phyloP scores from a whole-genome alignment of 1,140 invertebrate genomes.

The Aphidius gifuensis region DNA sequence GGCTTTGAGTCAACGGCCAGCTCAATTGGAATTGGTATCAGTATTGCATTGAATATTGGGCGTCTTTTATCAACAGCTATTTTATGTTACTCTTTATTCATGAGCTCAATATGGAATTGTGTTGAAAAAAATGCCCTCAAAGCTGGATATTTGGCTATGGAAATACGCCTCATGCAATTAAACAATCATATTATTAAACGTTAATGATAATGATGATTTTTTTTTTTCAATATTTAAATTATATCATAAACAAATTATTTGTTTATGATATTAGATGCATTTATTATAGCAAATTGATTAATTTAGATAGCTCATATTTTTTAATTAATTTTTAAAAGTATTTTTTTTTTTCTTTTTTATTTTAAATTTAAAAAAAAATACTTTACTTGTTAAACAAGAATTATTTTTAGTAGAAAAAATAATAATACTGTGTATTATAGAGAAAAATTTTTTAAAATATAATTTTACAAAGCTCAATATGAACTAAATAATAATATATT shows the following conservation, averaged over 20 bases:
- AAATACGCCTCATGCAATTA: slow-evolving; percentile 52
- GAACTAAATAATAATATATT: too few relatives aligned
- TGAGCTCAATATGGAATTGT: slow-evolving; percentile 76
- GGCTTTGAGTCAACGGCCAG: slow-evolving; percentile 40
- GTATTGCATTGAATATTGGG: slow-evolving; percentile 54
- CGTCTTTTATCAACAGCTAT: slow-evolving; percentile 63
- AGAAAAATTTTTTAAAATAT: too few relatives aligned
- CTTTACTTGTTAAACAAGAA: too few relatives aligned
- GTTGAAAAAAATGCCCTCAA: slow-evolving; percentile 74
- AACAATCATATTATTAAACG: slow-evolving; percentile 30
- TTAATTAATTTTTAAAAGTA: too few relatives aligned
- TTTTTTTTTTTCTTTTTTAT: too few relatives aligned
- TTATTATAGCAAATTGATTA: background rate
- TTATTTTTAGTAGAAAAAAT: too few relatives aligned
- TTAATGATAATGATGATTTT: slow-evolving; percentile 8
- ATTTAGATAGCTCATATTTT: too few relatives aligned
- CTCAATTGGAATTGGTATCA: slow-evolving; percentile 47
- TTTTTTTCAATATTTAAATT: too few relatives aligned
- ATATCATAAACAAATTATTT: background rate
- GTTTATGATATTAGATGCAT: background rate
- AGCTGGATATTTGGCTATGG: slow-evolving; percentile 65
- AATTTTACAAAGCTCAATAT: too few relatives aligned
- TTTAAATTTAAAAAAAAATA: too few relatives aligned
- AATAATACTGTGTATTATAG: too few relatives aligned
- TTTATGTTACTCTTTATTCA: slow-evolving; percentile 68